Percentiles rank a stretch among this genome's conserved stretches.
Evolutionary conservation across 1,140 invertebrate genomes (phyloP).

Genomic region (Trichonephila inaurata): DNA sequence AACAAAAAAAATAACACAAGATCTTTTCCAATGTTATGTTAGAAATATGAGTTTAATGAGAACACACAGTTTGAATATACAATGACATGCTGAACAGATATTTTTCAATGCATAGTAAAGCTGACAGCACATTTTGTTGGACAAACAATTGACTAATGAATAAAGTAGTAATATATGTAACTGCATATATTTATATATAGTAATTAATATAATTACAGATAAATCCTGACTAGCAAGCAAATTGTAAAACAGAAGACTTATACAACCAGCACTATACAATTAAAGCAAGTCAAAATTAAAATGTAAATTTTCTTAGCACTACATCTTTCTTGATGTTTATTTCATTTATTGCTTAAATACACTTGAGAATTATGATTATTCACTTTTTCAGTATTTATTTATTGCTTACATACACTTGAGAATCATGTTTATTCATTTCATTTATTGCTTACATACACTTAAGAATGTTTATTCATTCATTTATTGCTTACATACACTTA

Average conservation of each 20-base stretch:
- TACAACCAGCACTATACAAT: conserved; percentile 11
- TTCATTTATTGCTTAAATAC: too few relatives aligned
- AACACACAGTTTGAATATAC: conserved; percentile 51
- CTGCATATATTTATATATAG: conserved; percentile 8
- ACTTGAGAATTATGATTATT: too few relatives aligned
- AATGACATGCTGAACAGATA: conserved; percentile 54
- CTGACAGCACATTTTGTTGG: conserved; percentile 45
- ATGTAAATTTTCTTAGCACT: background rate
- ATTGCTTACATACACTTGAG: too few relatives aligned
- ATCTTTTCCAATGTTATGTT: conserved; percentile 9
- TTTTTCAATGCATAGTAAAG: conserved; percentile 43
- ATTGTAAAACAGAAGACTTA: conserved; percentile 27
- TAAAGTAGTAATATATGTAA: conserved; percentile 6
- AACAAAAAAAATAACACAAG: conserved; percentile 18
- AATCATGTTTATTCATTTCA: too few relatives aligned
- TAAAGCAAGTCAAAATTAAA: background rate
- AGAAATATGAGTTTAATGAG: conserved; percentile 59
- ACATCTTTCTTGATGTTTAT: background rate
- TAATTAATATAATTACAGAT: conserved; percentile 50
- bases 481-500: too few relatives aligned
- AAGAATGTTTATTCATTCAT: too few relatives aligned
- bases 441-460: too few relatives aligned
- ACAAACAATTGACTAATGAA: conserved; percentile 43
- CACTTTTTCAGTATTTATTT: too few relatives aligned
- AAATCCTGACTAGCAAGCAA: conserved; percentile 53